Evolutionary conservation across 2,113 vertebrate genomes (phyloP), one percentile per base, ranked within the genome.

Genomic region (Meles meles): DNA sequence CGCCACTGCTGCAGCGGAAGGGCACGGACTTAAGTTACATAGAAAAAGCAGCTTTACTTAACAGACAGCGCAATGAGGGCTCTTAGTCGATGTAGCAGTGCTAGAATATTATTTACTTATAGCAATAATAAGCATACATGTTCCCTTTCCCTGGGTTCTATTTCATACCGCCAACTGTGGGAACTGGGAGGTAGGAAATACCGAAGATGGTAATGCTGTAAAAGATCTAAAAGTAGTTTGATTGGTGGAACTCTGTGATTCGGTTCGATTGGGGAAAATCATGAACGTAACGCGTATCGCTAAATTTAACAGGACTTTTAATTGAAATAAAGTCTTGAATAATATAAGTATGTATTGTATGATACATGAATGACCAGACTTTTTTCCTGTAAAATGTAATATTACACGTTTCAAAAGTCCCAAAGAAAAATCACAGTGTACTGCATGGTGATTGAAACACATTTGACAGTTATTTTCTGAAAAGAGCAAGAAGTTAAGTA

Each of bases 11-110:
- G 97, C 97, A 95, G 93, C 86, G 90, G 98, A 95, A 97, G 97
- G 96, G 97, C 95, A 97, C 79, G 90, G 97, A 84, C 97, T 97
- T 96, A 92, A 95, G 97, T 98, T 98, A 97, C 96, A 93, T 12
- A 39, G 98, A 96, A 96, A 97, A 94, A 86, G 97, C 34, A 89
- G 97, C 97, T 96, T 96, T 94, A 49, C 96, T 93, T 93, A 63
- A 77, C 61, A 39, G 80, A 65, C 88, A 23, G 97, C 37, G 21
- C 84, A 10, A 49, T 9, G 67, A 80, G 88, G 84, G 88, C 71
- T 69, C 12, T 23, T 15, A 69, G 37, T 85, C 15, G 37, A 3
- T 74, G 81, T n/a, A 47, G 91, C 77, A 34, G 52, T 27, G 52
- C 79, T 83, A 44, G 42, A 59, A 31, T 52, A 20, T 15, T 49